Conservation (phyloP, 2,888 invertebrate genomes). For the Bellardia bayeri region DNA sequence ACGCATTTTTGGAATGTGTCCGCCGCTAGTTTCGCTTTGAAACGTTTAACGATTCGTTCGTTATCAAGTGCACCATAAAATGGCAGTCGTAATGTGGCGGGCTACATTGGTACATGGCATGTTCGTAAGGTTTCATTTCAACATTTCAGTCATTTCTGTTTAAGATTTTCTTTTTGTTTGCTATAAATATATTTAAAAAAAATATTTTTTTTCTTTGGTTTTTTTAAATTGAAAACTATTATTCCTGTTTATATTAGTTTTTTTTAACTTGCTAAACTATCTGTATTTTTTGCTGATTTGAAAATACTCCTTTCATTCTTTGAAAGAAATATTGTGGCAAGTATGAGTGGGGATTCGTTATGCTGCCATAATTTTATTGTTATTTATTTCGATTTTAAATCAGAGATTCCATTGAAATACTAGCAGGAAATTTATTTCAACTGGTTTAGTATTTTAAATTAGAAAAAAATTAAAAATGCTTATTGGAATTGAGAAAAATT, state of each 20-base stretch:
- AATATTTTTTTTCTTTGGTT: slow-evolving; percentile 21
- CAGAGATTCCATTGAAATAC: slow-evolving; percentile 33
- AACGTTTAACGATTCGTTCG: slow-evolving; percentile 33
- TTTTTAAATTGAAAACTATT: slow-evolving; percentile 15
- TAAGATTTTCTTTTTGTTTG: slow-evolving; percentile 37
- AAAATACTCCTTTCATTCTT: slow-evolving; percentile 59
- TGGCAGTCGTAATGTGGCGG: slow-evolving; percentile 48
- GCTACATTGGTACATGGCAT: slow-evolving; percentile 8
- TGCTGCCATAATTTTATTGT: slow-evolving; percentile 30
- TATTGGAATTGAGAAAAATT: not conserved
- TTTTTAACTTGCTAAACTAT: not conserved
- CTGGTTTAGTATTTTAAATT: slow-evolving; percentile 40
- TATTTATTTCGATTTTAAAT: slow-evolving; percentile 23
- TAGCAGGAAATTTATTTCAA: slow-evolving; percentile 32
- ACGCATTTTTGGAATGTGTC: slow-evolving; percentile 61
- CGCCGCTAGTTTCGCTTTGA: slow-evolving; percentile 33
- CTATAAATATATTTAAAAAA: slow-evolving; percentile 7
- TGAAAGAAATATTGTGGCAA: slow-evolving; percentile 7
- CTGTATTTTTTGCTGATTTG: not conserved
- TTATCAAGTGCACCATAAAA: slow-evolving; percentile 68
- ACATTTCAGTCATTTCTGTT: slow-evolving; percentile 28
- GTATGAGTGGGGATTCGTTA: slow-evolving; percentile 20
- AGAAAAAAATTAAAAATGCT: not conserved
- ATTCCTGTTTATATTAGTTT: slow-evolving; percentile 50
- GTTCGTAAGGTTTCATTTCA: slow-evolving; percentile 47